These are phyloP conservation scores for Sebastes ruberrimus DNA, from an alignment of 2,797 vertebrate species.

Conservation along the genomic window DNA sequence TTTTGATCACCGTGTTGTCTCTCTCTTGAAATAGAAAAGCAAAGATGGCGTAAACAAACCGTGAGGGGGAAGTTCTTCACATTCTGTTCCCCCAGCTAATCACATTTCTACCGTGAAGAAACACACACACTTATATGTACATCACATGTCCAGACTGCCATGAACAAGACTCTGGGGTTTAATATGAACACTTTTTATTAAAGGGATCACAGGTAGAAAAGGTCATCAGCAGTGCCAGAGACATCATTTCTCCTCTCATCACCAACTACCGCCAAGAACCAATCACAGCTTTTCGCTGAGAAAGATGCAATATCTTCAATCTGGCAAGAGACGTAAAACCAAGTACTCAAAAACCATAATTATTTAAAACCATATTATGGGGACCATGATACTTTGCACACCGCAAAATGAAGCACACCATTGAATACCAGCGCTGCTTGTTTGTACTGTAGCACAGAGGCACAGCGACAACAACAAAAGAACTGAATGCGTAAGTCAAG, in stretches of 20 bases:
- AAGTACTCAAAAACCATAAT: conserved; percentile 47
- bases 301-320: conserved; percentile 42
- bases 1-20: neutral
- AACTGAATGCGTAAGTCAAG: conserved; percentile 17
- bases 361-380: conserved; percentile 50
- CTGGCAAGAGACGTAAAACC: conserved; percentile 48
- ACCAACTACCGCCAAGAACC: conserved; percentile 44
- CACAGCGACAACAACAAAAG: neutral
- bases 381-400: conserved; percentile 51
- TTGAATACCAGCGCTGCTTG: conserved; percentile 39
- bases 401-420: conserved; percentile 52
- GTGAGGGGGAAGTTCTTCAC: neutral
- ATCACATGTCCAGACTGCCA: conserved; percentile 35
- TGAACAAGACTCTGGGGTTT: conserved; percentile 6
- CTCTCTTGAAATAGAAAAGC: neutral
- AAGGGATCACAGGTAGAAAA: conserved; percentile 81
- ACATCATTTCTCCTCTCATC: conserved; percentile 42
- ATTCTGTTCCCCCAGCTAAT: conserved; percentile 14
- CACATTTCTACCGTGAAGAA: neutral
- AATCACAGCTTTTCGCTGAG: conserved; percentile 48
- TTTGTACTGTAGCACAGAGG: conserved; percentile 36
- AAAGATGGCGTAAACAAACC: neutral
- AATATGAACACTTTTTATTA: conserved; percentile 82
- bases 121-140: neutral
- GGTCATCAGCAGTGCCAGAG: conserved; percentile 64